phyloP scores from a whole-genome alignment of 2,113 vertebrate species.

The Tyrannus savana region DNA sequence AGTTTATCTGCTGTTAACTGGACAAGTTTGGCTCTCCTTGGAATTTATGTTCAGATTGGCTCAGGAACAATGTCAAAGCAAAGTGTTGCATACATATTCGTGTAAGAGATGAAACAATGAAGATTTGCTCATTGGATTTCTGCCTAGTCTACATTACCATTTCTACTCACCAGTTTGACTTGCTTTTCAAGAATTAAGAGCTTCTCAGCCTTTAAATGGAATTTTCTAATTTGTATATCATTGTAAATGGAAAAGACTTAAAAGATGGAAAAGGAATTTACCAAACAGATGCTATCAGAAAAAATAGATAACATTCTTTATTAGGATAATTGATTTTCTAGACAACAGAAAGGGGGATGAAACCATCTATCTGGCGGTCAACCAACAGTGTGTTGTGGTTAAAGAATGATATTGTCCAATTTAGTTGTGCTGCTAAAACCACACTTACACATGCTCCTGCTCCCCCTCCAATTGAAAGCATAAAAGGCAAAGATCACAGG shows the following conservation, averaged over 20 bases:
- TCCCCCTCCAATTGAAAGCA: background rate
- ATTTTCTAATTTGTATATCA: background rate
- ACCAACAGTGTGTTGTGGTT: background rate
- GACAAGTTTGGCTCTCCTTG: background rate
- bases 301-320: background rate
- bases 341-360: background rate
- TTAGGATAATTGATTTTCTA: background rate
- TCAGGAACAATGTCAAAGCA: background rate
- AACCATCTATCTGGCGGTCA: background rate
- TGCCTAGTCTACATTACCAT: background rate
- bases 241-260: background rate
- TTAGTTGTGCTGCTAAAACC: background rate
- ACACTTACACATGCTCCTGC: background rate
- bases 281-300: background rate
- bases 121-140: background rate
- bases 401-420: background rate
- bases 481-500: background rate
- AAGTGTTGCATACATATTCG: background rate
- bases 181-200: background rate
- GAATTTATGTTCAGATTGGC: background rate
- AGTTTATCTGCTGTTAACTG: background rate
- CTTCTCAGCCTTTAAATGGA: background rate
- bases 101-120: background rate
- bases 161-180: background rate
- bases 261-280: background rate